These are phyloP conservation scores for Morpho deidamia DNA, from an alignment of 2,888 invertebrate species.

Conservation along the genomic window DNA sequence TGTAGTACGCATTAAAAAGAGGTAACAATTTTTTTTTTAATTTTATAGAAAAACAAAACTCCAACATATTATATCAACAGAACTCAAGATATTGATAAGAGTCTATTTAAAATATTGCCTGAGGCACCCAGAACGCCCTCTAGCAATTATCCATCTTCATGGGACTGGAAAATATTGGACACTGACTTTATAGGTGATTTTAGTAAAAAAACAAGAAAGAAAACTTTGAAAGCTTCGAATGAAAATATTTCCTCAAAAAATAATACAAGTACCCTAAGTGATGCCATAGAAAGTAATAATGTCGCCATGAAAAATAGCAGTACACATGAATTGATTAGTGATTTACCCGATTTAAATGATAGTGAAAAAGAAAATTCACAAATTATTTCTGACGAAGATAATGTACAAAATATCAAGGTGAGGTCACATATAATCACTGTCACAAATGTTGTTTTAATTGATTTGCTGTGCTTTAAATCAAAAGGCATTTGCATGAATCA, in stretches of 20 bases:
- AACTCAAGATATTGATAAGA: slow-evolving; percentile 86
- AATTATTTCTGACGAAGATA: slow-evolving; percentile 30
- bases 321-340: slow-evolving; percentile 64
- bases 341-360: slow-evolving; percentile 64
- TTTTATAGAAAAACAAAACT: slow-evolving; percentile 87
- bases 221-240: slow-evolving; percentile 54
- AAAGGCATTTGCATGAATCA: slow-evolving; percentile 72
- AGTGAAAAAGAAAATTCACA: slow-evolving; percentile 31
- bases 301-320: slow-evolving; percentile 63
- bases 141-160: slow-evolving; percentile 81
- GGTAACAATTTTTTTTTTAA: slow-evolving; percentile 14
- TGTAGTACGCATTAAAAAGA: neutral
- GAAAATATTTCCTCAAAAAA: slow-evolving; percentile 71
- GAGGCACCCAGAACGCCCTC: slow-evolving; percentile 90
- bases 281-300: slow-evolving; percentile 46
- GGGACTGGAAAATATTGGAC: slow-evolving; percentile 85
- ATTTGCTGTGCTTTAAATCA: slow-evolving; percentile 65
- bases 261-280: slow-evolving; percentile 60
- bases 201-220: slow-evolving; percentile 60
- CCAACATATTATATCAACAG: slow-evolving; percentile 88
- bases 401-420: slow-evolving; percentile 49
- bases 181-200: slow-evolving; percentile 64
- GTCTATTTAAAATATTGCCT: slow-evolving; percentile 83
- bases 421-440: slow-evolving; percentile 47
- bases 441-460: slow-evolving; percentile 46